These are phyloP conservation scores for Busseola fusca DNA, from an alignment of 2,888 invertebrate genomes.

Conservation along the genomic window DNA sequence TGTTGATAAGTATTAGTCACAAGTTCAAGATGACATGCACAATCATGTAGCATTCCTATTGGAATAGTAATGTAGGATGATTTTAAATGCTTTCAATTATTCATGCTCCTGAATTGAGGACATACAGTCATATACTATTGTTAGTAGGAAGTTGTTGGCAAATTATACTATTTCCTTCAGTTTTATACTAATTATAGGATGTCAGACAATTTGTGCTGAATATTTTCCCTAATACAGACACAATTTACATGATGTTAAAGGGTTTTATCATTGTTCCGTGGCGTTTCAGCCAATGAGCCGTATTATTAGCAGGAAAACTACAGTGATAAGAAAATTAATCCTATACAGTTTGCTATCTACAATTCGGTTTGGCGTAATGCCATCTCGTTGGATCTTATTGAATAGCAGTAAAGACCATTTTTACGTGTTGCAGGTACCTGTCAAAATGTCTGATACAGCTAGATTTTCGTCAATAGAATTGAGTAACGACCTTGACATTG, in stretches of 20 bases:
- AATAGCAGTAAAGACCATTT: constrained; percentile 56
- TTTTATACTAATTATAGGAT: constrained; percentile 30
- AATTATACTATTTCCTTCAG: constrained; percentile 19
- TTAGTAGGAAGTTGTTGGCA: constrained; percentile 34
- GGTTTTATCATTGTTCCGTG: constrained; percentile 16
- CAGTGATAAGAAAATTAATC: constrained; percentile 56
- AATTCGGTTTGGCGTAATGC: constrained; percentile 38
- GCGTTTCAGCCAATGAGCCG: constrained; percentile 29
- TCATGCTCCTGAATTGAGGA: constrained; percentile 17
- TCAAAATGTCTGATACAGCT: constrained; percentile 52
- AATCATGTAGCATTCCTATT: constrained; percentile 17
- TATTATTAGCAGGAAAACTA: constrained; percentile 49
- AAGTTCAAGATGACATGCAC: background rate
- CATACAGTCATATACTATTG: background rate
- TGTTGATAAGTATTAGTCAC: constrained; percentile 26
- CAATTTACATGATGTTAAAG: background rate
- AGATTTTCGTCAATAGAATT: constrained; percentile 63
- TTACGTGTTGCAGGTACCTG: constrained; percentile 44
- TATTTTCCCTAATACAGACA: constrained; percentile 39
- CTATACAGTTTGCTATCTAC: constrained; percentile 37
- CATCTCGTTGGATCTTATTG: constrained; percentile 53
- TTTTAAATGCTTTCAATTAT: constrained; percentile 10
- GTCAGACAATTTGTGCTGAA: constrained; percentile 10
- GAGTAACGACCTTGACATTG: constrained; percentile 79
- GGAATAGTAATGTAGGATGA: constrained; percentile 1